A percentile compares a stretch with the other conserved stretches of the same genome.
These are phyloP conservation scores for Bradypodion ventrale DNA, from an alignment of 2,797 vertebrate species.

Conservation along the genomic window DNA sequence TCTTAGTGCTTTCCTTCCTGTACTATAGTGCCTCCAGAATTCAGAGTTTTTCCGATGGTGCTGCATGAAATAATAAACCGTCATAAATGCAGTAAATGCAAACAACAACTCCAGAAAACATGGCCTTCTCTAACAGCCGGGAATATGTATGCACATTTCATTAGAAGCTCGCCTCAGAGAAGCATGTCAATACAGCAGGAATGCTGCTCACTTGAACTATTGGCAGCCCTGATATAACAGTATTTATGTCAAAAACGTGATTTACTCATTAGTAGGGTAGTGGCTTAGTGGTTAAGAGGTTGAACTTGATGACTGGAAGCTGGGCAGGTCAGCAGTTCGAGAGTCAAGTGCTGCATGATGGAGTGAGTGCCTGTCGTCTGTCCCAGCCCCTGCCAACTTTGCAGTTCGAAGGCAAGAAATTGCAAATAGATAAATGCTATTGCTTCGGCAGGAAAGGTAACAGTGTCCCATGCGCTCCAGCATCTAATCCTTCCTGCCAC, in stretches of 20 bases:
- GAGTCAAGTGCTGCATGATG: too few relatives aligned
- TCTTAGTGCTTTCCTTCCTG: neutral
- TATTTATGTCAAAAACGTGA: neutral
- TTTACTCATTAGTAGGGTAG: neutral
- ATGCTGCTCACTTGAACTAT: neutral
- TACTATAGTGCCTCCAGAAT: constrained; percentile 1
- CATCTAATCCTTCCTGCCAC: too few relatives aligned
- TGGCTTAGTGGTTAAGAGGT: too few relatives aligned
- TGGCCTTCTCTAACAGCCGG: neutral
- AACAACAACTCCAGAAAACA: neutral
- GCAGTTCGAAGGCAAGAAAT: too few relatives aligned
- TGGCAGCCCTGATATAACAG: too few relatives aligned
- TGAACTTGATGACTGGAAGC: too few relatives aligned
- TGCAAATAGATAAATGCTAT: too few relatives aligned
- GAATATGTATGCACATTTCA: neutral
- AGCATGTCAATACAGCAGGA: neutral
- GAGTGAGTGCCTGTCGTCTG: too few relatives aligned
- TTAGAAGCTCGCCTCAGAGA: neutral
- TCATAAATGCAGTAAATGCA: neutral
- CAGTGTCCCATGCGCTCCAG: too few relatives aligned
- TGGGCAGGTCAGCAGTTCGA: too few relatives aligned
- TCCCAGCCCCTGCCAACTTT: too few relatives aligned
- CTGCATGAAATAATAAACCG: neutral
- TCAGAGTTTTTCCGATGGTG: neutral
- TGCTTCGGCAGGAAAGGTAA: too few relatives aligned